A percentile compares a stretch with the other conserved stretches of the same genome.
These are phyloP conservation scores for Odontophorus gujanensis DNA, from an alignment of 2,113 vertebrate genomes.

Conservation along the genomic window DNA sequence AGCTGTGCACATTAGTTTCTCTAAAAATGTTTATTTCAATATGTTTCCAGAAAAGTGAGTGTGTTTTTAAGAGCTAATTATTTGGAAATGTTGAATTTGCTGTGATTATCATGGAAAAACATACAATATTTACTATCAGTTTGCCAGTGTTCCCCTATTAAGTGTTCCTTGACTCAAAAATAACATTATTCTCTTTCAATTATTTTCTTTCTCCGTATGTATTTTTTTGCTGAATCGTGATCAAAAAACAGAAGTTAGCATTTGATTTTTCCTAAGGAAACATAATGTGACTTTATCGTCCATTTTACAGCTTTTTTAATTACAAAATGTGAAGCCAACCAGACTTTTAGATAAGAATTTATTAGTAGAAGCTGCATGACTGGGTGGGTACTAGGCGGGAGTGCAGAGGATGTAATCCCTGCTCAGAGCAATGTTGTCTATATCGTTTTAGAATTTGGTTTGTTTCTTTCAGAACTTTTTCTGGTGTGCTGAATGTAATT, in stretches of 20 bases:
- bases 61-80: background rate
- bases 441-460: background rate
- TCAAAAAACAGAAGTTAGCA: background rate
- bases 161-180: background rate
- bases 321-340: background rate
- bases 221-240: background rate
- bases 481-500: background rate
- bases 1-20: slow-evolving; percentile 30
- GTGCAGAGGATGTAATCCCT: accelerated
- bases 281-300: background rate
- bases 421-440: background rate
- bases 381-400: background rate
- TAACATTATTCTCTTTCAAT: background rate
- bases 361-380: background rate
- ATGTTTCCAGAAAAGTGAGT: slow-evolving; percentile 15
- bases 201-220: background rate
- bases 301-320: background rate
- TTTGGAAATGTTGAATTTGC: slow-evolving; percentile 40
- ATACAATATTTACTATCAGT: background rate
- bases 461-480: background rate
- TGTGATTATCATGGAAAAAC: slow-evolving; percentile 1
- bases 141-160: background rate
- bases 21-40: background rate
- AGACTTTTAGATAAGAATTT: background rate
- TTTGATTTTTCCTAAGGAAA: background rate